Conservation (phyloP, 2,888 invertebrate genomes). For the Patella ulyssiponensis region DNA sequence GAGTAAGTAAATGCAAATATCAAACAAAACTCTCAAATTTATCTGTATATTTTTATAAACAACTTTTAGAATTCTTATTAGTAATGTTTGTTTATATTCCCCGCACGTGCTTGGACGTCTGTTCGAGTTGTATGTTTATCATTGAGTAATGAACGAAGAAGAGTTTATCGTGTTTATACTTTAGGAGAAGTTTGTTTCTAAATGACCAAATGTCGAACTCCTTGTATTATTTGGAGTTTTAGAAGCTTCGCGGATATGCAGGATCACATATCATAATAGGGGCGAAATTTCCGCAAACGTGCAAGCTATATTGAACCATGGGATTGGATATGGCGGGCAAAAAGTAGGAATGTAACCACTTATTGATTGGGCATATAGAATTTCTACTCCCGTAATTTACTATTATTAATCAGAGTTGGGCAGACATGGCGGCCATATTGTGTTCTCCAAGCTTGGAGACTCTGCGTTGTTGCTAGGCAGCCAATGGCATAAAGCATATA, state of each 20-base stretch:
- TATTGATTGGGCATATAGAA: constrained; percentile 5
- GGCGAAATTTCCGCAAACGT: neutral
- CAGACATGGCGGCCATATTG: neutral
- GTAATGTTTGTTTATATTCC: too few species aligned
- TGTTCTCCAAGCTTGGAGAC: neutral
- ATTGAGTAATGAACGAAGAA: too few species aligned
- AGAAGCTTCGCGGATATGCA: neutral
- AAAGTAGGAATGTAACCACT: neutral
- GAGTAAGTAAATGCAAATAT: constrained; percentile 29
- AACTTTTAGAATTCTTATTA: too few species aligned
- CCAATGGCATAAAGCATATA: constrained; percentile 7
- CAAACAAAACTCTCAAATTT: neutral
- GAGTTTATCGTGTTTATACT: too few species aligned
- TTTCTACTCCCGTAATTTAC: constrained; percentile 3
- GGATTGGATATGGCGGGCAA: neutral
- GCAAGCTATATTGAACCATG: constrained; percentile 3
- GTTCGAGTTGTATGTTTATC: too few species aligned
- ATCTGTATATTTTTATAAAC: too few species aligned
- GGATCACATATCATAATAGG: constrained; percentile 9
- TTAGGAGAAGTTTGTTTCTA: too few species aligned
- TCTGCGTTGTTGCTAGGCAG: constrained; percentile 7
- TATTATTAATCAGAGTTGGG: neutral
- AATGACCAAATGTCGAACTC: too few species aligned
- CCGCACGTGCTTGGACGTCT: too few species aligned
- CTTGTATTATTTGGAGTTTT: too few species aligned